These are phyloP conservation scores for Synodontis membranacea DNA, from an alignment of 2,113 vertebrate species.

Conservation along the genomic window DNA sequence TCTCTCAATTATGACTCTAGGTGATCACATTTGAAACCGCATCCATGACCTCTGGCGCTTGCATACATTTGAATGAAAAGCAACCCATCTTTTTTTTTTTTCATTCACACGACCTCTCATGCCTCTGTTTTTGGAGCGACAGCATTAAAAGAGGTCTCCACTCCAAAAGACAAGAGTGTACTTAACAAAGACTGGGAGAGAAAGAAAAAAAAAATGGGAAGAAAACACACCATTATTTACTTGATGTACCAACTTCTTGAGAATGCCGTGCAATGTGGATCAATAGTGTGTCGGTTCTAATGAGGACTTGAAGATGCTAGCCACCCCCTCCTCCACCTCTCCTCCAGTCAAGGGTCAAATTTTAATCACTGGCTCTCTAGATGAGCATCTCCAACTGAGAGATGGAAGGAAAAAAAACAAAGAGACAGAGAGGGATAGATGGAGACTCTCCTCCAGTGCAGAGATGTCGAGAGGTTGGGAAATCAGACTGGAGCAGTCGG, in stretches of 20 bases:
- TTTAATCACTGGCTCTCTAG: constrained; percentile 65
- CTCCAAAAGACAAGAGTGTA: constrained; percentile 47
- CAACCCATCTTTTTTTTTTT: constrained; percentile 1
- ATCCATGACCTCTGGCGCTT: constrained; percentile 40
- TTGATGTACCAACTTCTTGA: constrained; percentile 37
- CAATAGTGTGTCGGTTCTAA: constrained; percentile 54
- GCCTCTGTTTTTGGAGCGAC: constrained; percentile 18
- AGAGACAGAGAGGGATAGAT: constrained; percentile 31
- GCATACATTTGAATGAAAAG: constrained; percentile 48
- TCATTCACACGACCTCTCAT: constrained; percentile 25
- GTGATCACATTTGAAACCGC: constrained; percentile 46
- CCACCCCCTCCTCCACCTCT: constrained; percentile 49
- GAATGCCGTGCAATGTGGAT: constrained; percentile 38
- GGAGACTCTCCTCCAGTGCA: constrained; percentile 47
- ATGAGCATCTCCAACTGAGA: constrained; percentile 46
- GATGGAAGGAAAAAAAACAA: background rate
- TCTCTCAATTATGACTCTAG: constrained; percentile 55
- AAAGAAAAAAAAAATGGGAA: constrained; percentile 15
- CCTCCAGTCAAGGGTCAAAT: constrained; percentile 59
- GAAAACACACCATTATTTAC: constrained; percentile 55
- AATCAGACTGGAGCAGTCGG: constrained; percentile 53
- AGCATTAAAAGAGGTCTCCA: constrained; percentile 44
- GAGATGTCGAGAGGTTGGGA: constrained; percentile 54
- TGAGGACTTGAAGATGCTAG: constrained; percentile 45
- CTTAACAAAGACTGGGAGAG: constrained; percentile 38